Conservation (phyloP, 2,888 invertebrate species). For the Dyspetes luteomarginatus region DNA sequence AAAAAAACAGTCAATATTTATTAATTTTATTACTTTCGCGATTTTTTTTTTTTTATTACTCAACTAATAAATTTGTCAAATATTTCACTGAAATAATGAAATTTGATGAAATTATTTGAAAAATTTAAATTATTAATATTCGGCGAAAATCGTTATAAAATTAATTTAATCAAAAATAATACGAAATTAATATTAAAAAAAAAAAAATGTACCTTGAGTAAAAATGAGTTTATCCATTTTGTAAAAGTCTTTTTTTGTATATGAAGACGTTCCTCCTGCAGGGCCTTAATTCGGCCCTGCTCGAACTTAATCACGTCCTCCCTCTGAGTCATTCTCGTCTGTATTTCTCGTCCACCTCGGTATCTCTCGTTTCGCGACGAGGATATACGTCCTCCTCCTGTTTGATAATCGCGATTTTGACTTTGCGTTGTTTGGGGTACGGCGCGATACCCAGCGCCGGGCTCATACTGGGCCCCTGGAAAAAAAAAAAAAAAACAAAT, state of each 20-base stretch:
- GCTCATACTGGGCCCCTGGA: constrained; percentile 82
- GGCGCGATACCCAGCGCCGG: constrained; percentile 80
- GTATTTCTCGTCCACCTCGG: constrained; percentile 83
- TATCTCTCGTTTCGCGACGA: constrained; percentile 69
- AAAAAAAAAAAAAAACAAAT: constrained; percentile 44
- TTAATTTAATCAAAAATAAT: background rate
- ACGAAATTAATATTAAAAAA: background rate
- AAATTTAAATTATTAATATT: too few species aligned
- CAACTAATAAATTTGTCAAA: constrained; percentile 1
- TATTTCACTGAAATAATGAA: background rate
- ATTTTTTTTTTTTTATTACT: background rate
- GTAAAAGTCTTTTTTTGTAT: constrained; percentile 99
- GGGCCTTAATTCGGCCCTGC: constrained; percentile 97
- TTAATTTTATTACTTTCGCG: constrained; percentile 2
- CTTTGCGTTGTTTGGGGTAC: constrained; percentile 76
- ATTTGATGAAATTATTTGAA: background rate
- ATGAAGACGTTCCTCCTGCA: constrained; percentile 98
- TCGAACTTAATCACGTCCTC: constrained; percentile 97
- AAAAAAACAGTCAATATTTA: constrained; percentile 1
- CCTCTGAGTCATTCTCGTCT: constrained; percentile 93
- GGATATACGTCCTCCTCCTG: constrained; percentile 50
- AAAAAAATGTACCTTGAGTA: constrained; percentile 90
- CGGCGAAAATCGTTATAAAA: background rate
- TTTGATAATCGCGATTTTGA: constrained; percentile 62
- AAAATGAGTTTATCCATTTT: constrained; percentile 99